Evolutionary conservation across 2,888 invertebrate species (phyloP).

Genomic region (Drosophila monieri): DNA sequence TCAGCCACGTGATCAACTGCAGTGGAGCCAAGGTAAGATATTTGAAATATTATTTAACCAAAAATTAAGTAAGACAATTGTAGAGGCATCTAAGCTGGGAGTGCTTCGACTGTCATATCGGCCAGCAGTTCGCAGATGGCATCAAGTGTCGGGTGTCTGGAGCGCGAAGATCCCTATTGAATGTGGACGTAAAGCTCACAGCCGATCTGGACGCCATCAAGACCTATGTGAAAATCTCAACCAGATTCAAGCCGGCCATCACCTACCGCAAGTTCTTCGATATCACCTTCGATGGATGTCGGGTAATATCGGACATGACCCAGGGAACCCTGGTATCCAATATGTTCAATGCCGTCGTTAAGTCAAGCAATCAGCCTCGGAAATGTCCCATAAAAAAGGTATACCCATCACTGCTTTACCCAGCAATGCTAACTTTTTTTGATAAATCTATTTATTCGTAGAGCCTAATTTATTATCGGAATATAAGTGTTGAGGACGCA

Average conservation of each 20-base stretch:
- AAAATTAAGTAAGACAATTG: neutral
- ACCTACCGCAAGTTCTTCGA: slow-evolving; percentile 33
- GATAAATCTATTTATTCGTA: slow-evolving; percentile 7
- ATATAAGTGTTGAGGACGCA: slow-evolving; percentile 52
- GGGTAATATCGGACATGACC: slow-evolving; percentile 38
- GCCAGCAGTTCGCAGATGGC: neutral
- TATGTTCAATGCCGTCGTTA: slow-evolving; percentile 35
- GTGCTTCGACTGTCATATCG: slow-evolving; percentile 19
- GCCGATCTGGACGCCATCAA: slow-evolving; percentile 20
- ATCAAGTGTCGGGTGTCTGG: slow-evolving; percentile 18
- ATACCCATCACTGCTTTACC: neutral
- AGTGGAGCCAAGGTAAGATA: slow-evolving; percentile 16
- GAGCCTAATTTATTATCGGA: slow-evolving; percentile 54
- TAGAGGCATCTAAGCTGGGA: slow-evolving; percentile 31
- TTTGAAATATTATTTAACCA: neutral
- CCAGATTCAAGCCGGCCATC: slow-evolving; percentile 6
- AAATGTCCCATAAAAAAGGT: slow-evolving; percentile 47
- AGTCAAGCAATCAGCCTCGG: slow-evolving; percentile 45
- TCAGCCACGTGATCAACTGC: slow-evolving; percentile 12
- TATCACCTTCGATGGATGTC: slow-evolving; percentile 43
- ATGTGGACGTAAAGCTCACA: slow-evolving; percentile 16
- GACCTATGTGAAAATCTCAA: slow-evolving; percentile 26
- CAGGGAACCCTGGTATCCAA: slow-evolving; percentile 32
- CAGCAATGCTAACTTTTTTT: neutral
- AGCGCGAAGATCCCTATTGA: slow-evolving; percentile 12